Evolutionary conservation across 2,113 vertebrate genomes (phyloP), one percentile per base, ranked within the genome.

Genomic region (Lepus europaeus): DNA sequence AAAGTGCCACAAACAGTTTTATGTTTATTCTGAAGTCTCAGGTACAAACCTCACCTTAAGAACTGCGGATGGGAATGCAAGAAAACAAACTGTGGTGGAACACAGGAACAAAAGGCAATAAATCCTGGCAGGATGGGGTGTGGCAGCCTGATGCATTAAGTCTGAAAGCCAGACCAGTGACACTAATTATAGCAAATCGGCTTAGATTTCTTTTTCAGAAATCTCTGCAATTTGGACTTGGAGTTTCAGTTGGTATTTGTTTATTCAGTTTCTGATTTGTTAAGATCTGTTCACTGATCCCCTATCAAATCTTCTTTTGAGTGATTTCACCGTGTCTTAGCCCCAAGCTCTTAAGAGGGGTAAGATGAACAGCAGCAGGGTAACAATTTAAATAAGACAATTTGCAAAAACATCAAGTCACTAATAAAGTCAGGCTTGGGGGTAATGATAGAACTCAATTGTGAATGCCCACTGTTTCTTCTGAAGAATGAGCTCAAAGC

Each of bases 251-350:
- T n/a, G 29, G n/a, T 53, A 61, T 81, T 51, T 79, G 63, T 80
- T 69, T 74, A 59, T 90, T 96, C 2, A 17, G 25, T 82, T 64
- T 83, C 29, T 68, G 45, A 91, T 16, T 82, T 31, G 68, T 84
- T 88, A 59, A 82, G 85, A 33, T 91, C 17, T 76, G 83, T 82
- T 33, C 16, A 56, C 70, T 19, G 61, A 11, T 82, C 22, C 64
- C 53, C 56, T 95, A 49, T 61, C 33, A 33, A 88, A 27, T 78
- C 17, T 23, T 83, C 27, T 64, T 92, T 56, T 89, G 72, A 84
- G 45, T 92, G 11, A 81, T 76, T 87, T 76, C 63, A 96, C 36
- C 81, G 19, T 53, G 92, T 79, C 31, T 79, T 61, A 84, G 10
- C 25, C 59, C 25, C 39, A 87, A 23, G 17, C 63, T 82, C 68